Base-by-base conservation (phyloP, 2,888 invertebrate species). In the Ditula angustiorana region DNA sequence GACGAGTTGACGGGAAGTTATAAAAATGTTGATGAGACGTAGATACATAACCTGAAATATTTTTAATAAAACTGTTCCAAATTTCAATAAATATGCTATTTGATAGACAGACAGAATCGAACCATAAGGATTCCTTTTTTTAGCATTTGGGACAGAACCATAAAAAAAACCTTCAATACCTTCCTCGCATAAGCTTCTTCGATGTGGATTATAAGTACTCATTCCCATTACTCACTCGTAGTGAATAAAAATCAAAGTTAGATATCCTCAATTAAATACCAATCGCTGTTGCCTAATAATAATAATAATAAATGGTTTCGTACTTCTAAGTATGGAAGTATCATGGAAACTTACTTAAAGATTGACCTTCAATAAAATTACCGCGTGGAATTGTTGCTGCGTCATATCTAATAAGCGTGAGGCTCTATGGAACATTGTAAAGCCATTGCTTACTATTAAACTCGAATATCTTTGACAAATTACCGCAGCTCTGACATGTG, bases 261-360 rank as follows among this genome's bases (percentile, higher is more conserved):
- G 26, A 28, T 49, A 50, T 50, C 30, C 50, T 50, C 30, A 50
- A 50, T 50, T 50, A 50, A 28, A 19, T 19, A 19, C 19, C 19
- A 30, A 19, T 50, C 19, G n/a, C 30, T 7, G 16, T 53, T 53
- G 21, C 21, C 11, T 33, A 35, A 33, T 13, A 49, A 24, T 13
- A 8, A 10, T 16, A 7, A 28, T 58, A 47, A 47, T 44, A 55
- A 56, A 47, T 11, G 37, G 50, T 44, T 50, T 46, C 46, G 19
- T 41, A 41, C n/a, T 19, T 28, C 5, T 30, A 62, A 49, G 13
- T 13, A 10, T 23, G 30, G 7, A 37, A 13, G 37, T 56, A 57
- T 63, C 57, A 57, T 63, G 56, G 62, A 33, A 63, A 63, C 30
- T 63, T 55, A 63, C 30, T 63, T 55, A 41, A 63, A 44, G 47